Evolutionary conservation across 2,113 vertebrate genomes (phyloP).

Genomic region (Phasianus colchicus): DNA sequence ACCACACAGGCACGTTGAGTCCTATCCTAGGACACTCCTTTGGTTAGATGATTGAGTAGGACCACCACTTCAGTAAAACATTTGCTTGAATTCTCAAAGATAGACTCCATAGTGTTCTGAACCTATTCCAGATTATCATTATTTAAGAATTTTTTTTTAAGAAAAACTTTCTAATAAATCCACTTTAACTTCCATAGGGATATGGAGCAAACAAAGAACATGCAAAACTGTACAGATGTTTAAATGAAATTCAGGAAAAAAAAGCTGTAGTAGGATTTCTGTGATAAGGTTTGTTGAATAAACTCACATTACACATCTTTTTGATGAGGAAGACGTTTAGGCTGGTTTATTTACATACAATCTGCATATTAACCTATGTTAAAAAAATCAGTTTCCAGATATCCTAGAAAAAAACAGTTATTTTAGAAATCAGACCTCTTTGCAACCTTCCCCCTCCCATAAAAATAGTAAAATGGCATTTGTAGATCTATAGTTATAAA

Average conservation of each 20-base stretch:
- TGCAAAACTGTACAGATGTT: background rate
- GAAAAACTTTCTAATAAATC: background rate
- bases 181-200: background rate
- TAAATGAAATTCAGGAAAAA: background rate
- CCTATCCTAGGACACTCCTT: background rate
- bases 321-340: background rate
- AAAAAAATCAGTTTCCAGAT: background rate
- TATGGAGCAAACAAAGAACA: background rate
- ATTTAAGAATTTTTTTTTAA: no score
- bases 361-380: background rate
- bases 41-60: background rate
- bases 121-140: no score
- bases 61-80: background rate
- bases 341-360: no score
- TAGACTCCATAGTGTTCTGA: background rate
- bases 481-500: background rate
- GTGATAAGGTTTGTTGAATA: background rate
- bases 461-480: background rate
- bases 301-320: background rate
- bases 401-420: background rate
- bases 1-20: fast-evolving
- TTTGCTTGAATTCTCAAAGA: background rate
- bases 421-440: background rate
- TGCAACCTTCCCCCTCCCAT: background rate
- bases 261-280: background rate